Evolutionary conservation across 2,797 vertebrate species (phyloP).

Genomic region (Kryptolebias ocellatus): DNA sequence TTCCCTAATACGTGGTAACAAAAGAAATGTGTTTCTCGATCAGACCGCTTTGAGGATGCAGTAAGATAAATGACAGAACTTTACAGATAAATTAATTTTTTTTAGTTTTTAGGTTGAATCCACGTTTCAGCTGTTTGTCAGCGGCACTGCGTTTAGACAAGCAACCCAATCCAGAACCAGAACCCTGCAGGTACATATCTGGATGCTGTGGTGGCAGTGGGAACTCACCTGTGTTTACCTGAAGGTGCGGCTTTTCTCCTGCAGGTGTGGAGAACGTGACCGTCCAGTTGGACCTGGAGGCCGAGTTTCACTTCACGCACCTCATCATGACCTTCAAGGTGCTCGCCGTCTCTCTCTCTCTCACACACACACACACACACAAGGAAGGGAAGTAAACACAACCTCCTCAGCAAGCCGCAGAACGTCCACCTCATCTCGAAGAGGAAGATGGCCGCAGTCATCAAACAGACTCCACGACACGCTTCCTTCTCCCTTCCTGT

Average conservation of each 20-base stretch:
- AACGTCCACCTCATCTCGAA: conserved; percentile 51
- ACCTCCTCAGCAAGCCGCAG: conserved; percentile 46
- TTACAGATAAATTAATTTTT: background rate
- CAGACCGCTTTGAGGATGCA: too few relatives aligned
- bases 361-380: conserved; percentile 5
- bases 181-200: background rate
- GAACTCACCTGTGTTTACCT: conserved; percentile 14
- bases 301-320: conserved; percentile 99
- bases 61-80: too few relatives aligned
- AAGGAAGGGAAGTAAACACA: background rate
- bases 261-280: conserved; percentile 96
- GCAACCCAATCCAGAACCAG: background rate
- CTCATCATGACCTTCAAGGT: conserved; percentile 99
- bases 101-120: background rate
- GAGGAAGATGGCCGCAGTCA: conserved; percentile 8
- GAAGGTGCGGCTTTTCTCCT: background rate
- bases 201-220: background rate
- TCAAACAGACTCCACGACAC: conserved; percentile 25
- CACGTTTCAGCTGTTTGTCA: background rate
- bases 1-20: too few relatives aligned
- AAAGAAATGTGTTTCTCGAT: too few relatives aligned
- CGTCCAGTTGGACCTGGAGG: conserved; percentile 94
- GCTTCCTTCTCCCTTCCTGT: conserved; percentile 32
- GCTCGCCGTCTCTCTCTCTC: conserved; percentile 43
- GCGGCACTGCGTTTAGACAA: too few relatives aligned